These are phyloP conservation scores for Oncopeltus fasciatus DNA, from an alignment of 1,140 invertebrate species.

Conservation along the genomic window DNA sequence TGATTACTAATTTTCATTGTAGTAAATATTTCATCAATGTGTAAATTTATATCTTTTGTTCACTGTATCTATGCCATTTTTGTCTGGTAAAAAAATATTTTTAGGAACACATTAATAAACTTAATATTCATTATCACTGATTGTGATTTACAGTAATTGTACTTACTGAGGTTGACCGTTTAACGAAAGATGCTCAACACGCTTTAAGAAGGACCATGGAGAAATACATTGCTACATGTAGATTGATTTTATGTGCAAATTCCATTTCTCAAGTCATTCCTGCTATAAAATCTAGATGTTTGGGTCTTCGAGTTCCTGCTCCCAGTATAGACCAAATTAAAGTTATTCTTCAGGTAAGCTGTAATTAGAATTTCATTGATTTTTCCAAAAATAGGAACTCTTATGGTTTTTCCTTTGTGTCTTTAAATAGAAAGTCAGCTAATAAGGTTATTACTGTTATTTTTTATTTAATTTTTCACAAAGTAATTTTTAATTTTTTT, in stretches of 20 bases:
- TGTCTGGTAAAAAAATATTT: neutral
- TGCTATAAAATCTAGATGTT: constrained; percentile 86
- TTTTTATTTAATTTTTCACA: neutral
- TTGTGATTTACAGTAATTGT: constrained; percentile 72
- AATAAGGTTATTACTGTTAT: too few relatives aligned
- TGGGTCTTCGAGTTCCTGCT: constrained; percentile 78
- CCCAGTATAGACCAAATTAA: constrained; percentile 67
- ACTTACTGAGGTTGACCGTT: constrained; percentile 83
- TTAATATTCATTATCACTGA: neutral
- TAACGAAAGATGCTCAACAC: constrained; percentile 97
- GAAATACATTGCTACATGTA: constrained; percentile 90
- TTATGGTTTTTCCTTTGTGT: too few relatives aligned
- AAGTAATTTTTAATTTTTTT: constrained; percentile 8
- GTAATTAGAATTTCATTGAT: too few relatives aligned
- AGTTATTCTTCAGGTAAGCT: constrained; percentile 38
- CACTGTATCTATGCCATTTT: neutral
- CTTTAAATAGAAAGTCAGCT: too few relatives aligned
- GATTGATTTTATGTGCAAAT: constrained; percentile 87
- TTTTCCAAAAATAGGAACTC: too few relatives aligned
- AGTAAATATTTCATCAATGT: too few relatives aligned
- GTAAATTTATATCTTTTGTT: too few relatives aligned
- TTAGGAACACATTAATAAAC: neutral
- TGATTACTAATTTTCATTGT: too few relatives aligned
- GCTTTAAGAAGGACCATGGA: constrained; percentile 97
- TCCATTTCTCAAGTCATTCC: constrained; percentile 89